Percentiles rank a stretch among this genome's conserved stretches.
phyloP scores from a whole-genome alignment of 2,113 vertebrate species.

The Etheostoma spectabile region DNA sequence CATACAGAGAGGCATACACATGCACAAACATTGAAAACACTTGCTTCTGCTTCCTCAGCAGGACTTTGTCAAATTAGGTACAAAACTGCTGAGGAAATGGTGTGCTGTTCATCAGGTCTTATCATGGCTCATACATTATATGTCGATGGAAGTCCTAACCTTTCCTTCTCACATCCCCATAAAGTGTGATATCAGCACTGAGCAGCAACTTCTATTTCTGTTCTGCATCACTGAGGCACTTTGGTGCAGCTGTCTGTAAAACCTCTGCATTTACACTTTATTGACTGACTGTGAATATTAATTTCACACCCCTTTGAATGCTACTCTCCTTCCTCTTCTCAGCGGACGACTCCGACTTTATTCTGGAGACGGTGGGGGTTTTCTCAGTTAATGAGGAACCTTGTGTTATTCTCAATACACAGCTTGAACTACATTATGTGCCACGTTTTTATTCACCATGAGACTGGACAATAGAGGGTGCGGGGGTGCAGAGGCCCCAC shows the following conservation, averaged over 20 bases:
- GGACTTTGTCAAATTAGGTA: slow-evolving; percentile 42
- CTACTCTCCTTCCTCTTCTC: slow-evolving; percentile 1
- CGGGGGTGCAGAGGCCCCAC: too few relatives aligned
- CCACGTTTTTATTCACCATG: neutral
- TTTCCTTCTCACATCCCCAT: slow-evolving; percentile 46
- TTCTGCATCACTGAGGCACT: slow-evolving; percentile 33
- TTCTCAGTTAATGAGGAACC: neutral
- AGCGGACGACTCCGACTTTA: neutral
- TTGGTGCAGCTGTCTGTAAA: slow-evolving; percentile 26
- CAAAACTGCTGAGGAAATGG: slow-evolving; percentile 52
- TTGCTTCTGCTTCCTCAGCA: slow-evolving; percentile 53
- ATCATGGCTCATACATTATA: slow-evolving; percentile 52
- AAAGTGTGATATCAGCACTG: slow-evolving; percentile 45
- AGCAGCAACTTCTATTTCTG: slow-evolving; percentile 58
- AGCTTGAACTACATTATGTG: neutral
- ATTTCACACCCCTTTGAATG: neutral
- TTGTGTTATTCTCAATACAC: neutral
- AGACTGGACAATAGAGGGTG: neutral
- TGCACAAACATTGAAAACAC: slow-evolving; percentile 20
- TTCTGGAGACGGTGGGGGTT: neutral
- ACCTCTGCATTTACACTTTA: slow-evolving; percentile 23
- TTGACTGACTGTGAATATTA: slow-evolving; percentile 40
- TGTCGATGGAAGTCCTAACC: slow-evolving; percentile 55
- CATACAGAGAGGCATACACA: neutral
- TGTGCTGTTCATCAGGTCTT: slow-evolving; percentile 47